Conservation (phyloP, 2,888 invertebrate species). For the Mimachlamys varia region DNA sequence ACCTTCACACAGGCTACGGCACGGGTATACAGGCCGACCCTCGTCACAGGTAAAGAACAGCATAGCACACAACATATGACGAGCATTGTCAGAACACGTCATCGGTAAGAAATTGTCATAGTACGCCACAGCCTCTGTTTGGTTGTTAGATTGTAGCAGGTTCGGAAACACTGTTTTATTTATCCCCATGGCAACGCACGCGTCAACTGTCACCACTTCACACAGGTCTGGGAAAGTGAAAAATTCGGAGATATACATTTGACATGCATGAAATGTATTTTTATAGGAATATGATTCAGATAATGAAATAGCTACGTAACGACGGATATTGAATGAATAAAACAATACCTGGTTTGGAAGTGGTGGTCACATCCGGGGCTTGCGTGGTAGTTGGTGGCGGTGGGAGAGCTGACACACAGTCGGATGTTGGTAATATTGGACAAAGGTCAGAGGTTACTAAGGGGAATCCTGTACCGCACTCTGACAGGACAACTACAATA, state of each 20-base stretch:
- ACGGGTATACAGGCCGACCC: neutral
- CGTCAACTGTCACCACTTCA: neutral
- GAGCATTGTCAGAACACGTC: neutral
- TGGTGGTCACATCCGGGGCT: neutral
- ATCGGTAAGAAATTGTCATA: neutral
- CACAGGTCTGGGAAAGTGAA: neutral
- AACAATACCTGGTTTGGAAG: neutral
- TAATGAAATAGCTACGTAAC: too few relatives aligned
- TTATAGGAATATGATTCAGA: too few relatives aligned
- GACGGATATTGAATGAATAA: too few relatives aligned
- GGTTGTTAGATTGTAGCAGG: neutral
- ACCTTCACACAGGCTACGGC: neutral
- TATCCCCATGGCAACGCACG: slow-evolving; percentile 11
- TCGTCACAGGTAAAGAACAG: slow-evolving; percentile 7
- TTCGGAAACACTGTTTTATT: neutral
- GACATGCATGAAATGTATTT: too few relatives aligned
- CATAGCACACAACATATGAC: neutral
- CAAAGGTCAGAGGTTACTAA: neutral
- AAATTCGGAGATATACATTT: too few relatives aligned
- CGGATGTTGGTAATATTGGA: neutral
- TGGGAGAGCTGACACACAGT: neutral
- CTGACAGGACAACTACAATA: neutral
- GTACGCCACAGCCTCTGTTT: neutral
- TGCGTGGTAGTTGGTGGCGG: neutral
- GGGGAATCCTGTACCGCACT: neutral